Conservation (phyloP, 2,113 vertebrate species). For the Catharus fuscescens region DNA sequence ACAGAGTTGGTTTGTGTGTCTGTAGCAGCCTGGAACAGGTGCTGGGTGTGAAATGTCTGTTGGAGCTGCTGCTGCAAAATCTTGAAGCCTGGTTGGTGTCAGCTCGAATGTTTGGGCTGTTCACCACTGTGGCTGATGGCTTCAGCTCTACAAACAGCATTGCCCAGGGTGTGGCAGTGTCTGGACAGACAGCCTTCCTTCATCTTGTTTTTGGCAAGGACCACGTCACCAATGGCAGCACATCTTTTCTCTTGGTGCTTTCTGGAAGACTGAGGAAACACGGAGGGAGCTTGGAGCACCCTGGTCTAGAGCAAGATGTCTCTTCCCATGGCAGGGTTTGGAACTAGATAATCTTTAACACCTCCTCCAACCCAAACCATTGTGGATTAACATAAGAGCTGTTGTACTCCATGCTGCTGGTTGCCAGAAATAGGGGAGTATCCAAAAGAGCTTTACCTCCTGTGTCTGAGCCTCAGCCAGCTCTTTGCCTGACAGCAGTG, state of each 20-base stretch:
- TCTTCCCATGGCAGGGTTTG: neutral
- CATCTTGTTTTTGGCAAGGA: neutral
- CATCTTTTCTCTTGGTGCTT: neutral
- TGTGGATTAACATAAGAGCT: neutral
- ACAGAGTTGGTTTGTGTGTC: neutral
- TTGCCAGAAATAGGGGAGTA: neutral
- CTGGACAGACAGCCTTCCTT: neutral
- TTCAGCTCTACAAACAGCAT: neutral
- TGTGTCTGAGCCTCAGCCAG: neutral
- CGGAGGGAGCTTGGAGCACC: neutral
- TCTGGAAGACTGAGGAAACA: neutral
- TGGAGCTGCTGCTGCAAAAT: neutral
- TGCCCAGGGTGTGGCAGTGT: neutral
- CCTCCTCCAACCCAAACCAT: neutral
- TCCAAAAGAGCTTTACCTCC: neutral
- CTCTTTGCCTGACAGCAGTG: neutral
- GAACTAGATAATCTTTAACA: neutral
- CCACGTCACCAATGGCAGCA: accelerated
- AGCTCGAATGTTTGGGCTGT: neutral
- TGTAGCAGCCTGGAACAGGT: neutral
- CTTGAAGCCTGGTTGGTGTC: neutral
- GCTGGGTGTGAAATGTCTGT: neutral
- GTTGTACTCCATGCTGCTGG: accelerated
- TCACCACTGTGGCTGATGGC: neutral
- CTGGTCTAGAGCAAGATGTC: neutral